Base-by-base conservation (phyloP, 2,797 vertebrate species). In the Cheirogaleus major region DNA sequence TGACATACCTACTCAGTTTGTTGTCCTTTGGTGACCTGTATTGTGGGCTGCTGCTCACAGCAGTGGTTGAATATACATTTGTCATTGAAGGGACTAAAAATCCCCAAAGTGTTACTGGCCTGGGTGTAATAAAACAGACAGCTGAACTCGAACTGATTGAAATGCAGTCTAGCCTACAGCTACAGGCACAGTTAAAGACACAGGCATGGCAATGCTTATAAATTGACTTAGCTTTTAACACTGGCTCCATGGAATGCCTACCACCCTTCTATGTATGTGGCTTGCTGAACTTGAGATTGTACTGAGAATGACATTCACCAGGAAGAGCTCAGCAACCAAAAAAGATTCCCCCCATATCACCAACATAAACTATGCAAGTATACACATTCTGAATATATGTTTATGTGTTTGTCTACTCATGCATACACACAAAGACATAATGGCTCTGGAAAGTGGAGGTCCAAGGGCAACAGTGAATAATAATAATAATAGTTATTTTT, bases 41-140 rank as follows among this genome's bases (percentile, higher is more conserved):
- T 76, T 93, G 89, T 86, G 69, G 57, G 57, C 79, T 89, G 84
- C 93, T 92, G 94, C 57, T 97, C 94, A 76, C 97, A 97, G 96
- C 87, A 63, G 86, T 75, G 86, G 93, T 25, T 96, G 97, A 98
- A 97, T 97, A 96, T 93, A 97, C 94, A 97, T 98, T 97, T 98
- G 97, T 98, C 97, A 98, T 97, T 97, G 97, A 98, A 97, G 96
- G 97, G 96, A 97, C 96, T 97, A 76, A 98, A 97, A 97, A 93
- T 97, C 89, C 97, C 97, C 95, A 93, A 97, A 95, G 96, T 98
- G 97, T 97, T 97, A 88, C 97, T 97, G 96, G 96, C 87, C 96
- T 97, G 97, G 96, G 97, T 97, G 91, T 97, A 98, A 97, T 98
- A 98, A 98, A 98, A 97, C 97, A 98, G 96, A 96, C 96, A 97